These are phyloP conservation scores for Psittacus erithacus DNA, from an alignment of 2,113 vertebrate species.

Conservation along the genomic window DNA sequence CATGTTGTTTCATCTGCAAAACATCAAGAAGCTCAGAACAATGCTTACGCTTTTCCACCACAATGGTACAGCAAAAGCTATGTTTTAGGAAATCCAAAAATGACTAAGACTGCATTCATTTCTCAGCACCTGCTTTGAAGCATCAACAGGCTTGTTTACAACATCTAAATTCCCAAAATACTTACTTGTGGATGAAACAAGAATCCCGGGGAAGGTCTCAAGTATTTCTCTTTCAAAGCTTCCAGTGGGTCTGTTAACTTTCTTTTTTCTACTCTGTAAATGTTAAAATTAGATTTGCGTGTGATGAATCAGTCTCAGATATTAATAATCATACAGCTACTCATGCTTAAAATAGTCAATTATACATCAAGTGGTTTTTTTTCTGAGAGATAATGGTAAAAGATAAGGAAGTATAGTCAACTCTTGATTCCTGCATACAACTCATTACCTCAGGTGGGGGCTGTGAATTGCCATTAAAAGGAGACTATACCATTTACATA, in stretches of 20 bases:
- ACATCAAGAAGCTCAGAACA: slow-evolving; percentile 68
- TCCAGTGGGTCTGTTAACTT: slow-evolving; percentile 97
- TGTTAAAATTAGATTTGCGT: slow-evolving; percentile 82
- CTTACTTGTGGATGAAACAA: slow-evolving; percentile 99
- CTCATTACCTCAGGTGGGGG: neutral
- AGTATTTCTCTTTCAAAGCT: slow-evolving; percentile 98
- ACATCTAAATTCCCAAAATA: slow-evolving; percentile 73
- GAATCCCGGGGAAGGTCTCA: slow-evolving; percentile 94
- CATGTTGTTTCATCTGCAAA: slow-evolving; percentile 68
- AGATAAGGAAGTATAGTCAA: neutral
- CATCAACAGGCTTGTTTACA: slow-evolving; percentile 79
- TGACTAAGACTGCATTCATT: slow-evolving; percentile 78
- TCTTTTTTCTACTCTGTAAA: slow-evolving; percentile 99
- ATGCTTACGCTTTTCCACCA: slow-evolving; percentile 71
- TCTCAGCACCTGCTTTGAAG: slow-evolving; percentile 79
- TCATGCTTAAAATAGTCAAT: slow-evolving; percentile 38
- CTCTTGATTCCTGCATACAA: neutral
- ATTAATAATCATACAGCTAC: slow-evolving; percentile 39
- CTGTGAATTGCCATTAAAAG: neutral
- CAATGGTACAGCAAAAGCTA: slow-evolving; percentile 65
- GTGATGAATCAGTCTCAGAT: slow-evolving; percentile 63
- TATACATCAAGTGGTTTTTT: neutral
- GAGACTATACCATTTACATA: neutral
- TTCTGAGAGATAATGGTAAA: slow-evolving; percentile 4
- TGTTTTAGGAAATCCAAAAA: slow-evolving; percentile 79